These are phyloP conservation scores for Shargacucullia verbasci DNA, from an alignment of 2,888 invertebrate genomes.

Conservation along the genomic window DNA sequence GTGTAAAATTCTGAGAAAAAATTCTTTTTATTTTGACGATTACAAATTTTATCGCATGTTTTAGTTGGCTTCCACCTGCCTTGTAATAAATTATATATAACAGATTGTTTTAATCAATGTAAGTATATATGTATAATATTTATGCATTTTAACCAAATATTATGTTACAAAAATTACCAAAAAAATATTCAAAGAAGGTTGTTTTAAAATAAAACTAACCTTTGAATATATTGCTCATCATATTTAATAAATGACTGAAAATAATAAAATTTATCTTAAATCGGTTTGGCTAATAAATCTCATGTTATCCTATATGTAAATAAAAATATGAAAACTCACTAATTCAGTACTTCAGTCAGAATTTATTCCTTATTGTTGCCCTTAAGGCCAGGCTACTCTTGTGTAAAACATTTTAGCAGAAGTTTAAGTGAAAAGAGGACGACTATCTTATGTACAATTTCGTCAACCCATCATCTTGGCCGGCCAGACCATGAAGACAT, in stretches of 20 bases:
- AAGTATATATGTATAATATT: slow-evolving; percentile 37
- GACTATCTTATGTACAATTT: slow-evolving; percentile 1
- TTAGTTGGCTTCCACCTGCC: slow-evolving; percentile 59
- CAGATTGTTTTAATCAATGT: slow-evolving; percentile 50
- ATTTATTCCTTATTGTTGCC: slow-evolving; percentile 1
- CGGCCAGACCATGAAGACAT: slow-evolving; percentile 4
- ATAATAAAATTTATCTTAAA: slow-evolving; percentile 6
- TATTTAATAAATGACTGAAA: slow-evolving; percentile 22
- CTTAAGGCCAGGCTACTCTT: slow-evolving; percentile 21
- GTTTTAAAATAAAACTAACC: slow-evolving; percentile 38
- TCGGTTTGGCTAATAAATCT: slow-evolving; percentile 33
- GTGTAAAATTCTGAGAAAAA: slow-evolving; percentile 70
- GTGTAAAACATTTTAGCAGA: slow-evolving; percentile 10
- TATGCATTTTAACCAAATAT: slow-evolving; percentile 47
- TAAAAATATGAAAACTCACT: slow-evolving; percentile 17
- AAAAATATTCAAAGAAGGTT: slow-evolving; percentile 24
- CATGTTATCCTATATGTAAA: slow-evolving; percentile 16
- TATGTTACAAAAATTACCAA: slow-evolving; percentile 23
- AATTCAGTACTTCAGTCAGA: slow-evolving; percentile 17
- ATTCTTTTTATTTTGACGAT: slow-evolving; percentile 69
- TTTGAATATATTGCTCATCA: slow-evolving; percentile 20
- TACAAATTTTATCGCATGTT: slow-evolving; percentile 66
- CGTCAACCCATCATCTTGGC: background rate
- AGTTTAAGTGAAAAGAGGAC: background rate
- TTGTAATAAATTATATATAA: slow-evolving; percentile 45